phyloP scores from a whole-genome alignment of 2,113 vertebrate species.

The Accipiter cooperii region DNA sequence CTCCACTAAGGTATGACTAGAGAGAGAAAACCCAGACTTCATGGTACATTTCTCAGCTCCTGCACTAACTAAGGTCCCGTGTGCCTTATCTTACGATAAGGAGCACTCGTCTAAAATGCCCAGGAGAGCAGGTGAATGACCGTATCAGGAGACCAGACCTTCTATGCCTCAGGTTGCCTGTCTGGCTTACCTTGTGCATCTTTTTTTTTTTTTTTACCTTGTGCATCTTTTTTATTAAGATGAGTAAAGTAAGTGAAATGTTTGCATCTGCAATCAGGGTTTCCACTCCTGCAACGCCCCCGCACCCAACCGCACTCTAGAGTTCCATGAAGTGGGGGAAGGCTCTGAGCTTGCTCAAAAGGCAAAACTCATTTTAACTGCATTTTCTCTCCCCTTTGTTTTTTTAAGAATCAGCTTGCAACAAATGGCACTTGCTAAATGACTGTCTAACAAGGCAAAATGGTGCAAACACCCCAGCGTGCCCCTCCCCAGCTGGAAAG shows the following conservation, averaged over 20 bases:
- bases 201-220: not conserved
- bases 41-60: not conserved
- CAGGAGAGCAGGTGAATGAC: not conserved
- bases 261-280: not conserved
- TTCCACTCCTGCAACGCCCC: not conserved
- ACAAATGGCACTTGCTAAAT: not conserved
- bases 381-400: not conserved
- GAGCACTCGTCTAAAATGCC: not conserved
- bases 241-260: not conserved
- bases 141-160: not conserved
- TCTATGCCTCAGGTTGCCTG: not conserved
- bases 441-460: not conserved
- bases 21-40: not conserved
- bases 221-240: not conserved
- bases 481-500: not conserved
- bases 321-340: not conserved
- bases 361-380: not conserved
- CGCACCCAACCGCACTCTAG: not conserved
- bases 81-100: not conserved
- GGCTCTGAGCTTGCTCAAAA: not conserved
- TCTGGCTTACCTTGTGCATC: not conserved
- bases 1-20: not conserved
- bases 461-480: not conserved
- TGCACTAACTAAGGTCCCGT: not conserved
- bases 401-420: not conserved